Percentiles rank a stretch among this genome's conserved stretches.
Conservation (phyloP, 2,888 invertebrate genomes). For the Hyposoter dolosus region DNA sequence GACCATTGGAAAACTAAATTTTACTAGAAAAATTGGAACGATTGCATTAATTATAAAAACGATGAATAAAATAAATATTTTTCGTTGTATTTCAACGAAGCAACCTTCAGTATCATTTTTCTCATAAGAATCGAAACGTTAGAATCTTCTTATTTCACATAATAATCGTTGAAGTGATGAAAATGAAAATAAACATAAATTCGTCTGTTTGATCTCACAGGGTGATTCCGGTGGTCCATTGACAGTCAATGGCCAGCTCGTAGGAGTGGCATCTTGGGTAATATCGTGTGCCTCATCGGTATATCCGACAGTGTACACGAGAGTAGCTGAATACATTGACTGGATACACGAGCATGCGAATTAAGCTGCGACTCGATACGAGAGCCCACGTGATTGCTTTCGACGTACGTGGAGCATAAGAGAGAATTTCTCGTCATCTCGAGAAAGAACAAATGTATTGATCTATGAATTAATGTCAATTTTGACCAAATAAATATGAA, state of each 20-base stretch:
- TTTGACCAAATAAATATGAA: not conserved
- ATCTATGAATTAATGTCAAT: not conserved
- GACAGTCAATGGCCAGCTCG: slow-evolving; percentile 75
- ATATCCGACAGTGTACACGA: slow-evolving; percentile 79
- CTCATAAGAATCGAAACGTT: not conserved
- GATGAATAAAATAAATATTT: not conserved
- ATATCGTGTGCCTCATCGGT: slow-evolving; percentile 73
- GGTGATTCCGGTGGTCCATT: slow-evolving; percentile 80
- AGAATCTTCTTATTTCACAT: not conserved
- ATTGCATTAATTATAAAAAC: not conserved
- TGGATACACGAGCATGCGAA: slow-evolving; percentile 73
- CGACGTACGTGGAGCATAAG: not conserved
- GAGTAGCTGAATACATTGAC: slow-evolving; percentile 73
- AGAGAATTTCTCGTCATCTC: not conserved
- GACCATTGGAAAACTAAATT: too few relatives aligned
- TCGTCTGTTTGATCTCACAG: slow-evolving; percentile 64
- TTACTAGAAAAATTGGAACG: not conserved
- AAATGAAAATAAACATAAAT: not conserved
- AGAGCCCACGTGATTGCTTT: not conserved
- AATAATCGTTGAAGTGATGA: not conserved
- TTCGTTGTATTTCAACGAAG: not conserved
- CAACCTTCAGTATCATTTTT: not conserved
- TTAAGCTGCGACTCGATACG: slow-evolving; percentile 30
- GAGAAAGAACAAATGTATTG: not conserved
- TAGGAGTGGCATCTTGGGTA: slow-evolving; percentile 79